Evolutionary conservation across 92 coral and sea anemone genomes (phyloP).

Genomic region (Umimayanthus chanpuru): DNA sequence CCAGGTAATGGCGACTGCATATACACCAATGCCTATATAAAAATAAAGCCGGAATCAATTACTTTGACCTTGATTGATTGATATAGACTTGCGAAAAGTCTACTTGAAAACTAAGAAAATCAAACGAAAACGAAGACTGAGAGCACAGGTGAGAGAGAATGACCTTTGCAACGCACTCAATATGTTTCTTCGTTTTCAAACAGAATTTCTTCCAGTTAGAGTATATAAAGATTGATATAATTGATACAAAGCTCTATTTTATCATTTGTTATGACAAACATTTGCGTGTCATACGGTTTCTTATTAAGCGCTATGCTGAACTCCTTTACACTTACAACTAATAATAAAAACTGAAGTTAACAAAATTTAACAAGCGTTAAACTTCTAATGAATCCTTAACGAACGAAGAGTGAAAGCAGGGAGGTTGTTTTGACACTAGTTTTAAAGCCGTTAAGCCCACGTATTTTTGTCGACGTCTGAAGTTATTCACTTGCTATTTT

Average conservation of each 20-base stretch:
- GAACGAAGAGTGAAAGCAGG: too few species aligned
- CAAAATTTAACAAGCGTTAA: background rate
- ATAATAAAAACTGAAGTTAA: too few species aligned
- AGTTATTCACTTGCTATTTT: background rate
- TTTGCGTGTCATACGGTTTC: background rate
- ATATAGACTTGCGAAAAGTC: background rate
- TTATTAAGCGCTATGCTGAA: background rate
- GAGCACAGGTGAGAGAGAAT: background rate
- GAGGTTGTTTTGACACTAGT: background rate
- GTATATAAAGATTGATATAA: too few species aligned
- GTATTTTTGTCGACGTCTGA: background rate
- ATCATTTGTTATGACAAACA: background rate
- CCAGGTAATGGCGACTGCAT: background rate
- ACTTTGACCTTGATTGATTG: background rate
- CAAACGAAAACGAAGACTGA: background rate
- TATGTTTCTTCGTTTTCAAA: background rate
- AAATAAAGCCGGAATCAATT: background rate
- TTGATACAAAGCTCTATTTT: background rate
- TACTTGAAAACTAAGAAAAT: background rate
- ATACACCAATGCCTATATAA: background rate
- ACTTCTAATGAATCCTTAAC: background rate
- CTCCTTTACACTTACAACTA: background rate
- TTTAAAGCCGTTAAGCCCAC: background rate
- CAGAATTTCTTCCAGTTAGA: background rate
- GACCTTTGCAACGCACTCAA: background rate